Percentiles rank a stretch among this genome's conserved stretches.
phyloP scores from a whole-genome alignment of 1,140 invertebrate species.

The Drosophila sp. region DNA sequence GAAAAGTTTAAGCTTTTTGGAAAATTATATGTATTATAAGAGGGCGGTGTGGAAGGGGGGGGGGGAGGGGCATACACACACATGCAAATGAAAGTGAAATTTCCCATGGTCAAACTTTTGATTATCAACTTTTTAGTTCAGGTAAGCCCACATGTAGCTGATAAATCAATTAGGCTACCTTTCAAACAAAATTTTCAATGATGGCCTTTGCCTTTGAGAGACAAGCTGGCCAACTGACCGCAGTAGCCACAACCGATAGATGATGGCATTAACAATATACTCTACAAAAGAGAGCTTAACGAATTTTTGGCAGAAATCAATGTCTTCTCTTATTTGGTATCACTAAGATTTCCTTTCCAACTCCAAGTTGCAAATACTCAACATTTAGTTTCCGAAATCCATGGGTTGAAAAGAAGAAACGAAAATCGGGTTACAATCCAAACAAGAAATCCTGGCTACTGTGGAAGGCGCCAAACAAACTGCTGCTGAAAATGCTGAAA shows the following conservation, averaged over 20 bases:
- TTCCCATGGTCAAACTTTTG: slow-evolving; percentile 9
- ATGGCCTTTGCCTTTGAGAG: not conserved
- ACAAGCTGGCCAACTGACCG: too few species aligned
- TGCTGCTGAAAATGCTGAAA: slow-evolving; percentile 35
- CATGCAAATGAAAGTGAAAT: slow-evolving; percentile 8
- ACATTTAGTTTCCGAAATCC: not conserved
- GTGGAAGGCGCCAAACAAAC: slow-evolving; percentile 45
- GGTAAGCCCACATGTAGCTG: slow-evolving; percentile 4
- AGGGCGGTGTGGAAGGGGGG: not conserved
- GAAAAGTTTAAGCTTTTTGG: not conserved
- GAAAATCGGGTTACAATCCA: slow-evolving; percentile 74
- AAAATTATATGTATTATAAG: not conserved
- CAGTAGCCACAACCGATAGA: not conserved
- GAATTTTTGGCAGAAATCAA: too few species aligned
- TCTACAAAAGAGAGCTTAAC: too few species aligned
- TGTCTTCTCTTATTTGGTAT: too few species aligned
- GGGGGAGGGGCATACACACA: not conserved
- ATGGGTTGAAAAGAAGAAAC: slow-evolving; percentile 21
- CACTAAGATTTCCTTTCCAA: too few species aligned
- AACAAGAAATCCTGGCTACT: slow-evolving; percentile 52
- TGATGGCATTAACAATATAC: not conserved
- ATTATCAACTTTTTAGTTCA: slow-evolving; percentile 20
- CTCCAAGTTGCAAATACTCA: too few species aligned
- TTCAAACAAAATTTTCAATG: not conserved
- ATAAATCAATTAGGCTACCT: slow-evolving; percentile 1